Conservation (phyloP, 2,888 invertebrate genomes). For the Eupeodes latifasciatus region DNA sequence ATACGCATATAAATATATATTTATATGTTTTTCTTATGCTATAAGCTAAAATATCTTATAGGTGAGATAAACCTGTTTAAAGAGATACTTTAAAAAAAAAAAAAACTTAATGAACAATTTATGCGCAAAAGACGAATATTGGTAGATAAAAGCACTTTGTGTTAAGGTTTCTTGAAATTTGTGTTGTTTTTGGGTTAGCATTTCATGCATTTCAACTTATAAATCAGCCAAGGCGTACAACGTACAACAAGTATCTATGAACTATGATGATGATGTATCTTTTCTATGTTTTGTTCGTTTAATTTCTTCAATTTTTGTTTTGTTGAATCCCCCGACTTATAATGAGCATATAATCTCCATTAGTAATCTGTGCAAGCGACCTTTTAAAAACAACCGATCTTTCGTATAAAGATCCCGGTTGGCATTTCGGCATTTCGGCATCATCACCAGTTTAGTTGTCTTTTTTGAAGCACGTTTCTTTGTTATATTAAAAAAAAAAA, state of each 20-base stretch:
- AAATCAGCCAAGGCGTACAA: slow-evolving; percentile 47
- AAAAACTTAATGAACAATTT: slow-evolving; percentile 65
- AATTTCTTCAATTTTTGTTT: slow-evolving; percentile 11
- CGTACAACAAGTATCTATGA: slow-evolving; percentile 47
- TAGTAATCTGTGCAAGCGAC: slow-evolving; percentile 70
- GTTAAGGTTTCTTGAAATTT: slow-evolving; percentile 36
- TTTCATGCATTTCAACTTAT: slow-evolving; percentile 61
- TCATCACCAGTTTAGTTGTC: slow-evolving; percentile 11
- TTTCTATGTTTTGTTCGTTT: slow-evolving; percentile 15
- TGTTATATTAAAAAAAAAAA: slow-evolving; percentile 57
- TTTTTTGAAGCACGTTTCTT: slow-evolving; percentile 28
- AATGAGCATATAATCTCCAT: slow-evolving; percentile 41
- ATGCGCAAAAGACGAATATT: slow-evolving; percentile 58
- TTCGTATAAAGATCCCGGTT: slow-evolving; percentile 49
- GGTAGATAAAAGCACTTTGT: slow-evolving; percentile 58
- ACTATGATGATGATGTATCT: too few species aligned
- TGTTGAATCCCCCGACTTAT: slow-evolving; percentile 38
- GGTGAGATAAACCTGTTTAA: slow-evolving; percentile 74
- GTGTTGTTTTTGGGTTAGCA: slow-evolving; percentile 48
- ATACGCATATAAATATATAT: background rate
- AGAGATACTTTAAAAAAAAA: slow-evolving; percentile 22
- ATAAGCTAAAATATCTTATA: slow-evolving; percentile 51
- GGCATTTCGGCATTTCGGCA: slow-evolving; percentile 52
- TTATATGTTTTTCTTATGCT: background rate
- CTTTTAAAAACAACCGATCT: slow-evolving; percentile 56